Evolutionary conservation across 2,888 invertebrate species (phyloP).

Genomic region (Caenorhabditis sulstoni): DNA sequence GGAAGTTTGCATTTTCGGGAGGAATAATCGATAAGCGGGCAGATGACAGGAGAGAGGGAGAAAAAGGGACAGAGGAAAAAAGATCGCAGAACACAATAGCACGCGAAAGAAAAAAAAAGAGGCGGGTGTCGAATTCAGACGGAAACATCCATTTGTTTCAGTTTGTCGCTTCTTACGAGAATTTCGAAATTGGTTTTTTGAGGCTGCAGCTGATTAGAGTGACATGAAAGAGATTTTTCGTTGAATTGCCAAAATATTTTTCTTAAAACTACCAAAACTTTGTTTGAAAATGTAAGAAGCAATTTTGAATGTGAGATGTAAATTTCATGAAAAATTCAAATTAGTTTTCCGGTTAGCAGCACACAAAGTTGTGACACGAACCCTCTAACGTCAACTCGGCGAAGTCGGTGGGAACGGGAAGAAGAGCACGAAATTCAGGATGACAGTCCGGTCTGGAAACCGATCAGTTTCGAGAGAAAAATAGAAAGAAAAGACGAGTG

Average conservation of each 20-base stretch:
- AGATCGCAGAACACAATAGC: slow-evolving; percentile 29
- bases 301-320: too few relatives aligned
- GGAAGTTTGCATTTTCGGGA: background rate
- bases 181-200: too few relatives aligned
- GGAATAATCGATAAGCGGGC: background rate
- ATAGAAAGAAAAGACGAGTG: background rate
- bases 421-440: slow-evolving; percentile 31
- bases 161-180: background rate
- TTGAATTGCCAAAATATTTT: too few relatives aligned
- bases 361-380: slow-evolving; percentile 5
- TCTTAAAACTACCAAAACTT: too few relatives aligned
- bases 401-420: slow-evolving; percentile 24
- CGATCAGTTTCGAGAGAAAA: background rate
- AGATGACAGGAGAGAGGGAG: slow-evolving; percentile 13
- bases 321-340: too few relatives aligned
- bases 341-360: too few relatives aligned
- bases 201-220: too few relatives aligned
- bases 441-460: slow-evolving; percentile 37
- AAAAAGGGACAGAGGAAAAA: slow-evolving; percentile 18
- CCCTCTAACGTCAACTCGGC: slow-evolving; percentile 40
- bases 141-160: background rate
- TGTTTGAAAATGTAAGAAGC: too few relatives aligned
- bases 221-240: too few relatives aligned
- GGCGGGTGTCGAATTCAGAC: slow-evolving; percentile 12
- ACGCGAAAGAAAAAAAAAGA: slow-evolving; percentile 17